Conservation (phyloP, 2,888 invertebrate genomes). For the Achlya flavicornis region DNA sequence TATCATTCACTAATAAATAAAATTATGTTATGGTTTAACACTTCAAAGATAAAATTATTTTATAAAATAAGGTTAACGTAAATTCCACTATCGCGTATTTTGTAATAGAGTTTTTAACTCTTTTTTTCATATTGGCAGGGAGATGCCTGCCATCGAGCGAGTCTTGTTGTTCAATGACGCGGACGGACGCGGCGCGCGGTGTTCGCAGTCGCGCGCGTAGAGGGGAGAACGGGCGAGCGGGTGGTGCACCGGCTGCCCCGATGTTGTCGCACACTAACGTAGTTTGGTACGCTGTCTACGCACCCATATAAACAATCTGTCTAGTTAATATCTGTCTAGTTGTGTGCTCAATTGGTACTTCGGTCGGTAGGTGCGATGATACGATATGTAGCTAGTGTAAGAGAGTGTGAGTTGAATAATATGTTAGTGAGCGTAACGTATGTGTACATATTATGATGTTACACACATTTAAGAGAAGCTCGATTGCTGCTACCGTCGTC, state of each 20-base stretch:
- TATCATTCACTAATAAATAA: conserved; percentile 82
- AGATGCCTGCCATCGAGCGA: conserved; percentile 81
- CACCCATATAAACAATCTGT: conserved; percentile 70
- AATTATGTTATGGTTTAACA: conserved; percentile 74
- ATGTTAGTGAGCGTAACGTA: conserved; percentile 59
- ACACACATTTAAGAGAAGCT: conserved; percentile 71
- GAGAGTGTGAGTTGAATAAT: conserved; percentile 60
- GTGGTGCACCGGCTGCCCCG: conserved; percentile 81
- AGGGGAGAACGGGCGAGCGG: conserved; percentile 74
- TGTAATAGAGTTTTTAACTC: conserved; percentile 75
- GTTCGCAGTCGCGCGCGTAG: conserved; percentile 81
- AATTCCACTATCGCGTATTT: conserved; percentile 81
- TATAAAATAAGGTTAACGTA: conserved; percentile 75
- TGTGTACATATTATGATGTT: conserved; percentile 55
- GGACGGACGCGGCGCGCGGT: conserved; percentile 70
- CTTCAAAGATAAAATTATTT: conserved; percentile 81
- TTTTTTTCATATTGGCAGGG: conserved; percentile 82
- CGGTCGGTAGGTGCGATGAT: conserved; percentile 56
- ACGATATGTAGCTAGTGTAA: conserved; percentile 49
- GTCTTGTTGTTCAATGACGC: conserved; percentile 84
- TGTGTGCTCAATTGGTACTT: conserved; percentile 72
- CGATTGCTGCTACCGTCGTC: conserved; percentile 74
- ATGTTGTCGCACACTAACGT: conserved; percentile 73
- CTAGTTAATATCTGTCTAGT: conserved; percentile 72
- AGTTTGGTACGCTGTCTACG: conserved; percentile 48